Conservation (phyloP, 2,797 vertebrate species). For the Ctenopoma kingsleyae region DNA sequence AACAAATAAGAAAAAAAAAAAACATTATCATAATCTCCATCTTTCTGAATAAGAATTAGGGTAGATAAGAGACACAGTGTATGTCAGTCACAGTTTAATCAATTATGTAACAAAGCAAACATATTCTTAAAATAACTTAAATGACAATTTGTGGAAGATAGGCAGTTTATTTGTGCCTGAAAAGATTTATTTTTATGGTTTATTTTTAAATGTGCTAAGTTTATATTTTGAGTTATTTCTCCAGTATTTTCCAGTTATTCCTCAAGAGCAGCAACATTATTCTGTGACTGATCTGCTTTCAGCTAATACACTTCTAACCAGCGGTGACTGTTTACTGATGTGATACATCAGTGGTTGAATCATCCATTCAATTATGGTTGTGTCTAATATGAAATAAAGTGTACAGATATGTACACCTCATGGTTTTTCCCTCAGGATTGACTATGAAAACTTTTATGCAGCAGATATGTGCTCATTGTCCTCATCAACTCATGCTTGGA, state of each 20-base stretch:
- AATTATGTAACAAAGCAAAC: conserved; percentile 17
- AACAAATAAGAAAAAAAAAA: not conserved
- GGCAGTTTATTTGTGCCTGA: conserved; percentile 13
- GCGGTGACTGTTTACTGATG: conserved; percentile 11
- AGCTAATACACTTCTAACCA: not conserved
- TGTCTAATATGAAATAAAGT: not conserved
- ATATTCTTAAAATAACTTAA: conserved; percentile 22
- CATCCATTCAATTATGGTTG: not conserved
- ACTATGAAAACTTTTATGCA: not conserved
- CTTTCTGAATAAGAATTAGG: conserved; percentile 10
- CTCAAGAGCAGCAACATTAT: not conserved
- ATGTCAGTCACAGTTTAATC: conserved; percentile 9
- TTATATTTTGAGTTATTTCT: too few relatives aligned
- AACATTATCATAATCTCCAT: not conserved
- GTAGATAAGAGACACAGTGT: conserved; percentile 11
- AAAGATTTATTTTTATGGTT: not conserved
- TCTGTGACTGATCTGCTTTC: not conserved
- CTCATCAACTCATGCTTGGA: not conserved
- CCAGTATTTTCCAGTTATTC: not conserved
- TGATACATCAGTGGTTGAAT: not conserved
- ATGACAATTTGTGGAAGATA: conserved; percentile 3
- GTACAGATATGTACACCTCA: not conserved
- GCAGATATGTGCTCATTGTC: not conserved
- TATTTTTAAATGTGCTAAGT: not conserved
- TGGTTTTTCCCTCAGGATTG: not conserved